Percentiles rank a stretch among this genome's conserved stretches.
phyloP scores from a whole-genome alignment of 2,113 vertebrate genomes.

The Solea solea region DNA sequence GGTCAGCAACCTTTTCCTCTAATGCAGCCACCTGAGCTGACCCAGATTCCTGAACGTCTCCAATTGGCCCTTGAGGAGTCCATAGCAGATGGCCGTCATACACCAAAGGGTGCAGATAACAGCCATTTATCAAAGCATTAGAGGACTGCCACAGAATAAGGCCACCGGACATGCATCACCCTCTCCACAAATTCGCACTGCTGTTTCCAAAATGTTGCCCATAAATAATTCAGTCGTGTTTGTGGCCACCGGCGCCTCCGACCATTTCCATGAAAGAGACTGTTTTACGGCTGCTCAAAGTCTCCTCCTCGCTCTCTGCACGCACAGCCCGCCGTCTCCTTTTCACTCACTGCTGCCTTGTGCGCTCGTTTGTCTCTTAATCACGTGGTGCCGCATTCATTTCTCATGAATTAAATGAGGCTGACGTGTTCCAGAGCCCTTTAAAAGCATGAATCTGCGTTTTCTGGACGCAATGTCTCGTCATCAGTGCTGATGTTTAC shows the following conservation, averaged over 20 bases:
- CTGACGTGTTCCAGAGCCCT: background rate
- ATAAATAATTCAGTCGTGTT: conserved; percentile 75
- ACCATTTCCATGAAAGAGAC: conserved; percentile 54
- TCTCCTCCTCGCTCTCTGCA: background rate
- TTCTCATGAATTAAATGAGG: conserved; percentile 30
- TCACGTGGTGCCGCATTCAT: conserved; percentile 30
- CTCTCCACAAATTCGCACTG: conserved; percentile 56
- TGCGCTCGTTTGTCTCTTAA: conserved; percentile 36
- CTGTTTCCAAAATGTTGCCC: conserved; percentile 72
- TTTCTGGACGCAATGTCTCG: background rate
- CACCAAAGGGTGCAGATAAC: conserved; percentile 77
- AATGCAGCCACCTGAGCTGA: conserved; percentile 75
- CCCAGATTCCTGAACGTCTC: conserved; percentile 76
- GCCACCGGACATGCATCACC: conserved; percentile 76
- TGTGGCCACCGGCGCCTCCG: conserved; percentile 53
- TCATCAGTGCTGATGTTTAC: background rate
- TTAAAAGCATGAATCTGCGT: background rate
- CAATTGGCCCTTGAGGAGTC: conserved; percentile 77
- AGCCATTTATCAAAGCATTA: conserved; percentile 82
- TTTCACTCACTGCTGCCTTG: conserved; percentile 9
- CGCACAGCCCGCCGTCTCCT: background rate
- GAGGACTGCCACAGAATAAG: conserved; percentile 72
- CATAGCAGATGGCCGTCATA: conserved; percentile 79
- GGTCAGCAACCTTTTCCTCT: conserved; percentile 70
- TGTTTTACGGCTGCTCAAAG: conserved; percentile 44